Evolutionary conservation across 2,888 invertebrate genomes (phyloP), one percentile per base, ranked within the genome.

Genomic region (Eubasilissa splendida): DNA sequence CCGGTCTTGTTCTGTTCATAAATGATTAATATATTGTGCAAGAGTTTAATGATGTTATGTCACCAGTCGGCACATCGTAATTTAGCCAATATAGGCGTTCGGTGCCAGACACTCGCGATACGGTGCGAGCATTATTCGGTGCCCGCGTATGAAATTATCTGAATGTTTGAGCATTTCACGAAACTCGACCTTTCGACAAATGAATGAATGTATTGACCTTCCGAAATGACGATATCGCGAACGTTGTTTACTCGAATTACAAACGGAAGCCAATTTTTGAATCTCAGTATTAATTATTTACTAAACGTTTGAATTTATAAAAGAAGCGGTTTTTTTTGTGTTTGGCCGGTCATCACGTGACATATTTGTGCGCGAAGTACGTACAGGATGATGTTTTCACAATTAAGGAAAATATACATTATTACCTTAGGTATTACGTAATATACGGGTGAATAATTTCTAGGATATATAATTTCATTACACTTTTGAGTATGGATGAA

Each of bases 191-290:
- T 71, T 54, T 71, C 54, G 14, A 71, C 71, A 53, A 71, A 71
- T 71, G 71, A 71, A 71, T 71, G 71, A 71, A 71, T 71, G n/a
- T n/a, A 1, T 71, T 71, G 71, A 71, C 71, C 71, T 54, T 54
- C 71, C 54, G 54, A 71, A 68, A 71, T 71, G 71, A 31, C 68
- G 68, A 31, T 71, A 71, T 71, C 71, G 14, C 54, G 22, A 71
- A 53, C 12, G 54, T 71, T 71, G 71, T 71, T 71, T 53, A 71
- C 54, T 54, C n/a, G 10, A 71, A 54, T 31, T 71, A 56, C 54
- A 68, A 63, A 63, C 63, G 63, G 63, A 63, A 33, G 33, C 63
- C 63, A 10, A 12, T 33, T 12, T 12, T 63, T 63, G 31, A 33
- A 63, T 63, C 63, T 63, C 33, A 31, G 11, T 12, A 31, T 12